Conservation (phyloP, 2,888 invertebrate genomes). For the Loripinus fragilis region DNA sequence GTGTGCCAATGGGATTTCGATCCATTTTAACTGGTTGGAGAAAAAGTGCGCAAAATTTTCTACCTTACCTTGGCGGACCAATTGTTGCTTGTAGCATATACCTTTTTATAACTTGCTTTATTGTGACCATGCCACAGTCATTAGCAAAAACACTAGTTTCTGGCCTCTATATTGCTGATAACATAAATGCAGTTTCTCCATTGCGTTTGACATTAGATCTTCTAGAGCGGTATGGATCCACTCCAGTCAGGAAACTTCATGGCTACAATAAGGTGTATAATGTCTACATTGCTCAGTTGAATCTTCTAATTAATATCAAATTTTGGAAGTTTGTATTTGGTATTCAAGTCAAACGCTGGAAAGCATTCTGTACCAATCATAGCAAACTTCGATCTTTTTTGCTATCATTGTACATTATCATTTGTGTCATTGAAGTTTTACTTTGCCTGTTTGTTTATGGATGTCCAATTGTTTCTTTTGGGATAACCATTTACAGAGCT, state of each 20-base stretch:
- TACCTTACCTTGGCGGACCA: neutral
- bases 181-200: neutral
- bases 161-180: neutral
- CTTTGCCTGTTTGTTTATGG: too few relatives aligned
- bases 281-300: neutral
- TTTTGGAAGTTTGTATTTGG: neutral
- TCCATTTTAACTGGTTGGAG: neutral
- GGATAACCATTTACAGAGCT: too few relatives aligned
- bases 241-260: neutral
- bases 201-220: neutral
- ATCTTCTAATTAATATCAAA: neutral
- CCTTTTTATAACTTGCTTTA: neutral
- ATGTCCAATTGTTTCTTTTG: too few relatives aligned
- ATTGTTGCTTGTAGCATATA: neutral
- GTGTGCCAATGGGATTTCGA: neutral
- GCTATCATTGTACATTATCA: too few relatives aligned
- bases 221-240: neutral
- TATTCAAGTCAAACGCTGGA: neutral
- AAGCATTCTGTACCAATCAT: constrained; percentile 19
- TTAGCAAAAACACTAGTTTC: neutral
- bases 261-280: neutral
- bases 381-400: constrained; percentile 26
- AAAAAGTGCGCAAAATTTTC: neutral
- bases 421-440: too few relatives aligned
- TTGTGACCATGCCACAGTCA: neutral